Evolutionary conservation across 1,140 invertebrate species (phyloP).

Genomic region (Megathymus violae): DNA sequence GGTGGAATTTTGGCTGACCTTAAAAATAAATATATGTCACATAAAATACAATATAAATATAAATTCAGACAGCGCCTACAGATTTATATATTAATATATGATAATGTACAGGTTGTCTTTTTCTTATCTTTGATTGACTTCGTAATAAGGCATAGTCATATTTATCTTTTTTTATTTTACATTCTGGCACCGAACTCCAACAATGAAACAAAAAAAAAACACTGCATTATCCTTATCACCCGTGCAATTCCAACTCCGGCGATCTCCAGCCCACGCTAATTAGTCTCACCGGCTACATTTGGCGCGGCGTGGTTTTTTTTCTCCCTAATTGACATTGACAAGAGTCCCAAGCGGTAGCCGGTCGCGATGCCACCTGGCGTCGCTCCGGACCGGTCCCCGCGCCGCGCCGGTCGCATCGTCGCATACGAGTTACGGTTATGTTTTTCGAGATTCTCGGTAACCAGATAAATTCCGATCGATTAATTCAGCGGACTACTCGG

Average conservation of each 20-base stretch:
- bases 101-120: not conserved
- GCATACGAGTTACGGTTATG: slow-evolving; percentile 26
- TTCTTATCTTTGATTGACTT: not conserved
- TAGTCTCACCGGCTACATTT: slow-evolving; percentile 5
- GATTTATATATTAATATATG: no score
- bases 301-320: slow-evolving; percentile 20
- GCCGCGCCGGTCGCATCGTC: slow-evolving; percentile 4
- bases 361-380: slow-evolving; percentile 11
- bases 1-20: no score
- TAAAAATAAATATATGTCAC: no score
- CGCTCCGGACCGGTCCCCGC: not conserved
- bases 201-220: not conserved
- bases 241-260: not conserved
- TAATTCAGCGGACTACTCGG: slow-evolving; percentile 22
- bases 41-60: no score
- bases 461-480: slow-evolving; percentile 32
- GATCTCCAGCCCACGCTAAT: slow-evolving; percentile 5
- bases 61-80: no score
- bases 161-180: not conserved
- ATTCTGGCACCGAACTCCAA: not conserved
- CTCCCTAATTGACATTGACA: slow-evolving; percentile 26
- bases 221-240: not conserved
- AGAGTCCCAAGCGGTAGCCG: slow-evolving; percentile 2
- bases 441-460: slow-evolving; percentile 29
- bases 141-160: not conserved